Evolutionary conservation across 2,113 vertebrate species (phyloP), one percentile per base, ranked within the genome.

Genomic region (Gracilinanus agilis): DNA sequence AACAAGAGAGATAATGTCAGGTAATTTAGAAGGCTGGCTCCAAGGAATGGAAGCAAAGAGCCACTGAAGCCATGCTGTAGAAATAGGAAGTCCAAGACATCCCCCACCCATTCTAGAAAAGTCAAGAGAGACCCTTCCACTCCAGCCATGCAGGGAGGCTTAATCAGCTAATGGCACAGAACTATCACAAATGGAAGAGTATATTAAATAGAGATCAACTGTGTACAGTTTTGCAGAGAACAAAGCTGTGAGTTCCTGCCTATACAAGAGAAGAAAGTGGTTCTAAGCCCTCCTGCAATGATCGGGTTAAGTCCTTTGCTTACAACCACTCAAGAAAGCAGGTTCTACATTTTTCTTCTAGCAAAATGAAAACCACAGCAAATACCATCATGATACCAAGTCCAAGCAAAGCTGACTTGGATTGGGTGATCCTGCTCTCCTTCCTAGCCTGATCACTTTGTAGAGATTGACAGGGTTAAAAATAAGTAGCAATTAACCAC

Each of bases 1-100:
- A 58, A 40, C 7, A 9, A 89, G 6, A 61, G 13, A 61, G 25
- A 16, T 56, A 24, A 1, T 53, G n/a, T 2, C 0, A 0, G 0
- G 2, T 23, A 53, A 11, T 54, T n/a, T 13, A 23, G 3, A 13
- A 3, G 53, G 54, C 53, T 3, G 5, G 1, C 0, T 8, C 58
- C 3, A 2, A 1, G 3, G 44, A 2, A 34, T 9, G 6, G 23
- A 90, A 44, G 25, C 61, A 34, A 67, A 75, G 61, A n/a, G 61
- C 19, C 19, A n/a, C 5, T n/a, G n/a, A 75, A n/a, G 67, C 19
- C 21, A 83, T 19, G 34, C 21, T 40, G 6, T 7, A 40, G 0
- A 40, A 83, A 40, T 16, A 5, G 67, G 19, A n/a, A 75, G 34
- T 75, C 61, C 12, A n/a, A 75, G 13, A n/a, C 67, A 75, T 75